phyloP scores from a whole-genome alignment of 2,797 vertebrate genomes.

The Halcyon leucocephala region DNA sequence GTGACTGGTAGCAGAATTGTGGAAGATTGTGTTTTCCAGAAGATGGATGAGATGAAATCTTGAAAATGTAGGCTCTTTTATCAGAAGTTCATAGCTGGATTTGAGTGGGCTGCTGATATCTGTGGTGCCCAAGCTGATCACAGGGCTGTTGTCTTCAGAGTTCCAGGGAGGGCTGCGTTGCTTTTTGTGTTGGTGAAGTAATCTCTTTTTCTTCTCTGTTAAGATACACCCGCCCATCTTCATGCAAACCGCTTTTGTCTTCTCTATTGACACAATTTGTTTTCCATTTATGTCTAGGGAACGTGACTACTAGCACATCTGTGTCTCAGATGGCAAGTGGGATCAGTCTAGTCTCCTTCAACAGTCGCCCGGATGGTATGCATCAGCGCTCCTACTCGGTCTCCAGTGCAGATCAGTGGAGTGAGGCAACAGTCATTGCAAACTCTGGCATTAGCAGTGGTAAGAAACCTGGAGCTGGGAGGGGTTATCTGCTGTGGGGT shows the following conservation, averaged over 20 bases:
- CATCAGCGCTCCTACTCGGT: constrained; percentile 97
- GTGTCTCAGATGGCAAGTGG: constrained; percentile 93
- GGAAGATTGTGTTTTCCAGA: neutral
- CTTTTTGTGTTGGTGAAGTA: neutral
- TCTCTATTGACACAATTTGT: constrained; percentile 60
- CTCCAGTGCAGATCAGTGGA: constrained; percentile 98
- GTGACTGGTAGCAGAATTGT: neutral
- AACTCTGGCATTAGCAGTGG: constrained; percentile 97
- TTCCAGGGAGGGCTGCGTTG: neutral
- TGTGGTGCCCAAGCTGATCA: neutral
- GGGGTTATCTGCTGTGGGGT: neutral
- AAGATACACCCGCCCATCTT: neutral
- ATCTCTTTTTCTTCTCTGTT: neutral
- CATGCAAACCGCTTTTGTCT: neutral
- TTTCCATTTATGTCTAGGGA: constrained; percentile 84
- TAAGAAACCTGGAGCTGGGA: constrained; percentile 74
- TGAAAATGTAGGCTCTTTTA: neutral
- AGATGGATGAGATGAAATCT: neutral
- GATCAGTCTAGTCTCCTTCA: constrained; percentile 91
- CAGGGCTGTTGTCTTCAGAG: neutral
- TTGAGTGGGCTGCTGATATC: neutral
- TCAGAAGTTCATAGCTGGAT: neutral
- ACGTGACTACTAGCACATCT: constrained; percentile 89
- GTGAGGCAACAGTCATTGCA: constrained; percentile 93
- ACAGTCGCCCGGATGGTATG: constrained; percentile 90